phyloP scores from a whole-genome alignment of 2,113 vertebrate genomes.

The Gorsachius goisagi region DNA sequence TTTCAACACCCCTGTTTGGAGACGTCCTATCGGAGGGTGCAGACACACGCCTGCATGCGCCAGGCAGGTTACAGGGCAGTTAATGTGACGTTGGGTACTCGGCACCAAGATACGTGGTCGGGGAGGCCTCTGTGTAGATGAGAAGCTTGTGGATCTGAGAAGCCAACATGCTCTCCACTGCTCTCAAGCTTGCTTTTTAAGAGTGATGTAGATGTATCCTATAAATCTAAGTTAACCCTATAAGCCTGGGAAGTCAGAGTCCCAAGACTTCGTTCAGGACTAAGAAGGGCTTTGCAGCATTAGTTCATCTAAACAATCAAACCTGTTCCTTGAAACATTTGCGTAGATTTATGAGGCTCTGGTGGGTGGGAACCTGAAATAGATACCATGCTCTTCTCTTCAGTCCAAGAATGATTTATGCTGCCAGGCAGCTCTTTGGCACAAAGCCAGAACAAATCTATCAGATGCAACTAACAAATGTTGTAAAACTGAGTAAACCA shows the following conservation, averaged over 20 bases:
- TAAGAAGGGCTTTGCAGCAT: slow-evolving; percentile 29
- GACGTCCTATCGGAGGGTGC: neutral
- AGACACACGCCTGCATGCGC: neutral
- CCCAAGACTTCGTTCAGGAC: neutral
- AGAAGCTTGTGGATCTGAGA: neutral
- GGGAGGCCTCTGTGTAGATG: neutral
- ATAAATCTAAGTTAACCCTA: slow-evolving; percentile 47
- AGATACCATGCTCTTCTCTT: slow-evolving; percentile 19
- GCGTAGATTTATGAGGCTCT: slow-evolving; percentile 49
- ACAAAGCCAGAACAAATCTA: slow-evolving; percentile 9
- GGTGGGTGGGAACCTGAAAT: slow-evolving; percentile 55
- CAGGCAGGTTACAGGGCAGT: slow-evolving; percentile 16
- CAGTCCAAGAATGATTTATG: slow-evolving; percentile 55
- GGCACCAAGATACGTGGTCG: neutral
- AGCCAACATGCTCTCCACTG: neutral
- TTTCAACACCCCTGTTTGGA: neutral
- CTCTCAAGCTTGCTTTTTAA: neutral
- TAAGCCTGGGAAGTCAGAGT: neutral
- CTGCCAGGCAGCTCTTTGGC: slow-evolving; percentile 23
- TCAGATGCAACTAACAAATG: slow-evolving; percentile 25
- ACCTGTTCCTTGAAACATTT: slow-evolving; percentile 32
- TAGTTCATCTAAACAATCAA: slow-evolving; percentile 43
- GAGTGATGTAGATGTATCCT: neutral
- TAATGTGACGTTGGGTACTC: slow-evolving; percentile 33
- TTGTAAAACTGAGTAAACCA: slow-evolving; percentile 26